Percentiles rank a stretch among this genome's conserved stretches.
Conservation (phyloP, 2,888 invertebrate species). For the Acrobasis suavella region DNA sequence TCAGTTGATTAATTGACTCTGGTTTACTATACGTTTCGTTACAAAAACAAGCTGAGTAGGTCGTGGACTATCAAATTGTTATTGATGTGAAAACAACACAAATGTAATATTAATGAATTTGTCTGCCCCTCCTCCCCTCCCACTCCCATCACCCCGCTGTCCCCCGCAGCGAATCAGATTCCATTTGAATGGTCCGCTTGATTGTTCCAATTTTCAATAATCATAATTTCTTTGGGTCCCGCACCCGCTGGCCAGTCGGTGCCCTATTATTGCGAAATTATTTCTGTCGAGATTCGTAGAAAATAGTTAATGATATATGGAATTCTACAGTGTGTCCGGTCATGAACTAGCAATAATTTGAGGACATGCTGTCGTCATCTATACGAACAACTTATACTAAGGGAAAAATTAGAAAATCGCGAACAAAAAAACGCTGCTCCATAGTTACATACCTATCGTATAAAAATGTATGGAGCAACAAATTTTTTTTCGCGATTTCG, state of each 20-base stretch:
- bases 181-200: neutral
- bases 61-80: constrained; percentile 10
- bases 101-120: constrained; percentile 26
- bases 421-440: no score
- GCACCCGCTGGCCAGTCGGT: neutral
- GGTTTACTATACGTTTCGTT: no score
- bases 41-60: neutral
- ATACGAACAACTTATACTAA: no score
- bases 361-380: no score
- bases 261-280: neutral
- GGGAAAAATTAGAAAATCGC: no score
- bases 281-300: neutral
- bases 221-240: neutral
- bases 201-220: constrained; percentile 8
- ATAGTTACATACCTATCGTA: no score
- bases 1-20: no score
- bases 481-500: no score
- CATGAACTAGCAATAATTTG: no score
- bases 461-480: no score
- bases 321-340: no score
- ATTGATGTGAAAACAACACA: constrained; percentile 22
- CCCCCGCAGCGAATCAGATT: neutral
- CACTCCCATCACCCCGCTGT: neutral
- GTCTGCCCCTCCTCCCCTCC: neutral
- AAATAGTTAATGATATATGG: no score